These are phyloP conservation scores for Bovichtus variegatus DNA, from an alignment of 2,797 vertebrate species.

Conservation along the genomic window DNA sequence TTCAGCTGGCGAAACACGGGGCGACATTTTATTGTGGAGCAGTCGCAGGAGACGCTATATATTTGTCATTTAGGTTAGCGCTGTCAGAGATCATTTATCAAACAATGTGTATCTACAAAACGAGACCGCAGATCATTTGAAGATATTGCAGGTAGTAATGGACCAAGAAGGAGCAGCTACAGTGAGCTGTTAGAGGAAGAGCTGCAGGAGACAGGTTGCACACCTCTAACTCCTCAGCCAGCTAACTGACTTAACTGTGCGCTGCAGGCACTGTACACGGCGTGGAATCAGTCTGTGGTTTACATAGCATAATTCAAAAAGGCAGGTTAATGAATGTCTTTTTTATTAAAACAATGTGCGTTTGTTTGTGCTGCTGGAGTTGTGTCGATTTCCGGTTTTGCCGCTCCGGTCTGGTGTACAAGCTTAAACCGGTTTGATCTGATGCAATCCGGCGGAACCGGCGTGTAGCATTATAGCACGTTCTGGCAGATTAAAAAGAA, in stretches of 20 bases:
- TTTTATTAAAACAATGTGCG: not conserved
- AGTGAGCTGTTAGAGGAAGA: not conserved
- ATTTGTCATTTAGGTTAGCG: not conserved
- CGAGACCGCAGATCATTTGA: slow-evolving; percentile 3
- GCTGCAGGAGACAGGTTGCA: slow-evolving; percentile 1
- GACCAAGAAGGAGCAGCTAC: not conserved
- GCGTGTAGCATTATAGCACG: too few relatives aligned
- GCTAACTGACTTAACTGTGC: not conserved
- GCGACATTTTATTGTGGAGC: not conserved
- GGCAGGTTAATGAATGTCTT: not conserved
- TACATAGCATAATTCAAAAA: not conserved
- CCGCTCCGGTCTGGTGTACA: too few relatives aligned
- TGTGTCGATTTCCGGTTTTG: too few relatives aligned
- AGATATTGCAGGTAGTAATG: not conserved
- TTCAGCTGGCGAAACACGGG: not conserved
- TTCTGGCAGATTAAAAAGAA: too few relatives aligned
- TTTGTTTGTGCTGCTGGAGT: too few relatives aligned
- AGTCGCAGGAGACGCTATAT: not conserved
- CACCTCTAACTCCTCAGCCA: not conserved
- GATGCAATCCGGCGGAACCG: too few relatives aligned
- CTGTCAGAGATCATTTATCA: not conserved
- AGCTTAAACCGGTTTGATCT: too few relatives aligned
- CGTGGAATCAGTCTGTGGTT: not conserved
- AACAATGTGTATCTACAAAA: not conserved
- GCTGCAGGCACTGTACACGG: not conserved